Evolutionary conservation across 35 echinoderm and acorn worm species (phyloP), one percentile per base, ranked within the genome.

Genomic region (Eucidaris tribuloides): DNA sequence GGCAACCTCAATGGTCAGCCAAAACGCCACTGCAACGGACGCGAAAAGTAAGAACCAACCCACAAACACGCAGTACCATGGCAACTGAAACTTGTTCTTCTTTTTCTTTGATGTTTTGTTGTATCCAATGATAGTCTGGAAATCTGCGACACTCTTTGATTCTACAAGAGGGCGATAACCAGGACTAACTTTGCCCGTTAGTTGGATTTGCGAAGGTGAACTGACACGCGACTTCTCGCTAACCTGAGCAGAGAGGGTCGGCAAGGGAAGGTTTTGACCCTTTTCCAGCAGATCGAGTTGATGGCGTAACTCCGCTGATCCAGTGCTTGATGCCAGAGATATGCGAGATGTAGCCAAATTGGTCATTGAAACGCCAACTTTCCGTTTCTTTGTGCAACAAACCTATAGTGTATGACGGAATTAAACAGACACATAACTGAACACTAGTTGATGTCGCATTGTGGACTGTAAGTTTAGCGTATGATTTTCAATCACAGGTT

Each of bases 1-100:
- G 20, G 96, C 96, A 0, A 93, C 91, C 30, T 90, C 87, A 3
- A 99, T 84, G 24, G 91, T 93, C 87, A 99, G 29, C 79, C 86
- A 92, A 39, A 89, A 99, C 0, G 96, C 87, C 14, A 87, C 91
- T 38, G 22, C 65, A 2, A 99, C 83, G 2, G 91, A 87, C 2
- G 36, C 23, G 0, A 87, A 11, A 3, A 88, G 79, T 50, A 99
- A 52, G 39, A 86, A 31, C 96, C 96, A 99, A 22, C 86, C 96
- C 5, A 99, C 46, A 61, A 84, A 90, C 34, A 89, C 61, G 70
- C 82, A 93, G 23, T 80, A 62, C 96, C 96, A 99, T 35, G 91
- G 91, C 38, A 99, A 56, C 76, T 84, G 29, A 85, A 89, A 90
- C 31, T 59, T 62, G 61, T 93, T 99, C 80, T 86, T 93, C 63